Evolutionary conservation across 2,113 vertebrate genomes (phyloP).

Genomic region (Tylochromis polylepis): DNA sequence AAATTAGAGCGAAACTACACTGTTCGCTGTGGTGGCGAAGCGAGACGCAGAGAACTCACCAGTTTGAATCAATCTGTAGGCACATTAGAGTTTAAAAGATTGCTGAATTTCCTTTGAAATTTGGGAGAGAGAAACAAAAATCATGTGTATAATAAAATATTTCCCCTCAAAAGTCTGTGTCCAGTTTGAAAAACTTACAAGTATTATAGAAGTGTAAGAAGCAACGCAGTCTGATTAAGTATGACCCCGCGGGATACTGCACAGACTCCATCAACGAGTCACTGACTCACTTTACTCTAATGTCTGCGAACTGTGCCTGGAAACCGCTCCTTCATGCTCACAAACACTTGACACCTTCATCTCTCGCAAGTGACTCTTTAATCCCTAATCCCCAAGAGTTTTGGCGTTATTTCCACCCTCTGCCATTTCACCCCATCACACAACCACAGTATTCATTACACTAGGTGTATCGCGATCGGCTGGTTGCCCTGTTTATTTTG

Average conservation of each 20-base stretch:
- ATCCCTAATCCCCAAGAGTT: not conserved
- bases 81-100: not conserved
- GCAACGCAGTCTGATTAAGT: not conserved
- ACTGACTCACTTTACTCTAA: not conserved
- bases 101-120: not conserved
- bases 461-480: not conserved
- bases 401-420: not conserved
- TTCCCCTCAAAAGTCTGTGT: not conserved
- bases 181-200: not conserved
- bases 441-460: not conserved
- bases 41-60: not conserved
- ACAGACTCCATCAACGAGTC: not conserved
- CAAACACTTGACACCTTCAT: not conserved
- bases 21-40: not conserved
- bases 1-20: not conserved
- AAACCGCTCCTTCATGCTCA: not conserved
- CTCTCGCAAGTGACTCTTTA: not conserved
- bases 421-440: not conserved
- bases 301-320: not conserved
- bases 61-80: not conserved
- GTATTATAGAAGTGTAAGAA: not conserved
- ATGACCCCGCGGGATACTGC: not conserved
- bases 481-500: constrained; percentile 34
- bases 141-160: not conserved
- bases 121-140: not conserved